A percentile compares a stretch with the other conserved stretches of the same genome.
Evolutionary conservation across 2,888 invertebrate species (phyloP).

Genomic region (Morpho achilles): DNA sequence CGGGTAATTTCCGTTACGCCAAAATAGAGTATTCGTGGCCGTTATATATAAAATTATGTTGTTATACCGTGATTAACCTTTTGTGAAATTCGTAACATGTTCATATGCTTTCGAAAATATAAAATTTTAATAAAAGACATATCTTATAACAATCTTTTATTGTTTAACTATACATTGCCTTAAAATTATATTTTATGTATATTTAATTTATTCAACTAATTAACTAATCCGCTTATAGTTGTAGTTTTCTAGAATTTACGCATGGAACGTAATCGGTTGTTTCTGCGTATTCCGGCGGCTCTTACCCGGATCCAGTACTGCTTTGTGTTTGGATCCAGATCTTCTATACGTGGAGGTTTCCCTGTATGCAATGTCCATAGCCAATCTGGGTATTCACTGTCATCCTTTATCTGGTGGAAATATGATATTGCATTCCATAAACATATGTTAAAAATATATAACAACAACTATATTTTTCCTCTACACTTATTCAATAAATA

Average conservation of each 20-base stretch:
- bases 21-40: too few species aligned
- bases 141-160: slow-evolving; percentile 7
- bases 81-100: slow-evolving; percentile 7
- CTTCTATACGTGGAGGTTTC: slow-evolving; percentile 81
- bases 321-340: slow-evolving; percentile 87
- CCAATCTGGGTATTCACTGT: slow-evolving; percentile 93
- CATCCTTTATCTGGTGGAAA: slow-evolving; percentile 47
- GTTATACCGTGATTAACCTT: too few species aligned
- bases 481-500: too few species aligned
- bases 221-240: not conserved
- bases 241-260: slow-evolving; percentile 74
- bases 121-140: not conserved
- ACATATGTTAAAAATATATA: too few species aligned
- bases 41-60: too few species aligned
- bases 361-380: slow-evolving; percentile 88
- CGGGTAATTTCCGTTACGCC: too few species aligned
- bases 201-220: too few species aligned
- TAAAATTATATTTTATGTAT: too few species aligned
- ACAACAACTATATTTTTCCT: too few species aligned
- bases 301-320: slow-evolving; percentile 90
- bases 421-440: not conserved
- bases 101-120: not conserved
- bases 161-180: not conserved
- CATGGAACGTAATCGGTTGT: slow-evolving; percentile 81
- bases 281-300: slow-evolving; percentile 80